These are phyloP conservation scores for Drosophila simulans DNA, from an alignment of 1,140 invertebrate species.

Conservation along the genomic window DNA sequence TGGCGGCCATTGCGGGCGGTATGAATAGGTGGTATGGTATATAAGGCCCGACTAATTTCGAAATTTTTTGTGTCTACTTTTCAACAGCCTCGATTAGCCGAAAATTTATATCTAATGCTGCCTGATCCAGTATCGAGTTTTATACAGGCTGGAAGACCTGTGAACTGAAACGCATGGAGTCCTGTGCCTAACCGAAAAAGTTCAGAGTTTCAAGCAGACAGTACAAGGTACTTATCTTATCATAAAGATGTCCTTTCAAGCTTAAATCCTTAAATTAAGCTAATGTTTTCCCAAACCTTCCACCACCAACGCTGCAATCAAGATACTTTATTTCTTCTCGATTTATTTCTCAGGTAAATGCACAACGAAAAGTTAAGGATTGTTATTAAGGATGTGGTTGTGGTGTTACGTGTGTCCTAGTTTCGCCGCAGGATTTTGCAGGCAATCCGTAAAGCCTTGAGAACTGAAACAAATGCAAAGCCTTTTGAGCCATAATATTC, in stretches of 20 bases:
- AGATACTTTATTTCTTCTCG: slow-evolving; percentile 14
- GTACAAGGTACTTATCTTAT: too few species aligned
- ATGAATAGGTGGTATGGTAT: slow-evolving; percentile 40
- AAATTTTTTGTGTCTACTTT: slow-evolving; percentile 27
- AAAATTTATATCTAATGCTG: slow-evolving; percentile 21
- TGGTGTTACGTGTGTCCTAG: slow-evolving; percentile 2
- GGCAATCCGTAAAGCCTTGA: slow-evolving; percentile 2
- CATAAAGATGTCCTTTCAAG: too few species aligned
- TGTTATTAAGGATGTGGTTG: slow-evolving; percentile 12
- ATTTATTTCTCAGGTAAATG: slow-evolving; percentile 65
- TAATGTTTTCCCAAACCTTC: neutral
- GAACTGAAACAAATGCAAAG: slow-evolving; percentile 45
- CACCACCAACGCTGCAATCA: too few species aligned
- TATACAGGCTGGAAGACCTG: neutral
- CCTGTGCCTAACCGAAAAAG: neutral
- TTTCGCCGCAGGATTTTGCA: neutral
- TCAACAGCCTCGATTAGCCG: slow-evolving; percentile 9
- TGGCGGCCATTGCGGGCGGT: slow-evolving; percentile 32
- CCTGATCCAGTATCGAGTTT: slow-evolving; percentile 1
- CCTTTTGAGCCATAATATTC: slow-evolving; percentile 21
- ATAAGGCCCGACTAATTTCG: slow-evolving; percentile 31
- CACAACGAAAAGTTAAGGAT: slow-evolving; percentile 43
- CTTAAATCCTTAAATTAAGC: too few species aligned
- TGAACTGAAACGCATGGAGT: slow-evolving; percentile 12
- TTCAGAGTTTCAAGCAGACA: too few species aligned